Evolutionary conservation across 2,888 invertebrate species (phyloP).

Genomic region (Podabrus alpinus): DNA sequence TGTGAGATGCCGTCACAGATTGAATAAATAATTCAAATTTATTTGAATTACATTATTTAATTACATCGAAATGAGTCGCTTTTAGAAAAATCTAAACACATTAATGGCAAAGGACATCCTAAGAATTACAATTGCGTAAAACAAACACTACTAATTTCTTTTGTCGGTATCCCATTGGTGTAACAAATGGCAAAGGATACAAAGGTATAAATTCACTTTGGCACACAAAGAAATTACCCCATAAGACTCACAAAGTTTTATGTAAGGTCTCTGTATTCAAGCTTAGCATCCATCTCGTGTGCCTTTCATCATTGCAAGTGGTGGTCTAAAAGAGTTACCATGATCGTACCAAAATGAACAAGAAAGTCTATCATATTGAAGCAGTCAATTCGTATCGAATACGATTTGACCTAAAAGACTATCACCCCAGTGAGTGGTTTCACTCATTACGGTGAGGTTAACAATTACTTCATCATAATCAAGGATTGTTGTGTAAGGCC

Average conservation of each 20-base stretch:
- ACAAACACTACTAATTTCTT: no score
- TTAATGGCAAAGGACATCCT: no score
- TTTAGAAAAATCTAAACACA: no score
- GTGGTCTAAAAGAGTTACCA: constrained; percentile 99
- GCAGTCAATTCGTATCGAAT: constrained; percentile 90
- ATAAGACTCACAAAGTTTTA: constrained; percentile 99
- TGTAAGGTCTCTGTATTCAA: constrained; percentile 99
- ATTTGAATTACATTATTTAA: no score
- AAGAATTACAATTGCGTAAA: no score
- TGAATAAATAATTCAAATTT: no score
- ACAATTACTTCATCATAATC: constrained; percentile 98
- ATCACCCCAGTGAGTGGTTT: constrained; percentile 99
- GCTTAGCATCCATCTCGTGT: constrained; percentile 99
- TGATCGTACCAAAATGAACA: constrained; percentile 99
- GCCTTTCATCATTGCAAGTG: constrained; percentile 98
- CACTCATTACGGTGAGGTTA: constrained; percentile 99
- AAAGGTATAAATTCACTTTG: constrained; percentile 98
- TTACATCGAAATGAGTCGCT: no score
- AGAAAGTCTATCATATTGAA: constrained; percentile 98
- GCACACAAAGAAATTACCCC: constrained; percentile 99
- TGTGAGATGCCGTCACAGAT: no score
- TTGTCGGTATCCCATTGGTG: no score
- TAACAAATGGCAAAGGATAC: constrained; percentile 99
- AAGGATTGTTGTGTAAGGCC: constrained; percentile 96
- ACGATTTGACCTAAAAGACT: constrained; percentile 92